A percentile compares a stretch with the other conserved stretches of the same genome.
These are phyloP conservation scores for Drosophila seguyi DNA, from an alignment of 1,140 invertebrate species.

Conservation along the genomic window DNA sequence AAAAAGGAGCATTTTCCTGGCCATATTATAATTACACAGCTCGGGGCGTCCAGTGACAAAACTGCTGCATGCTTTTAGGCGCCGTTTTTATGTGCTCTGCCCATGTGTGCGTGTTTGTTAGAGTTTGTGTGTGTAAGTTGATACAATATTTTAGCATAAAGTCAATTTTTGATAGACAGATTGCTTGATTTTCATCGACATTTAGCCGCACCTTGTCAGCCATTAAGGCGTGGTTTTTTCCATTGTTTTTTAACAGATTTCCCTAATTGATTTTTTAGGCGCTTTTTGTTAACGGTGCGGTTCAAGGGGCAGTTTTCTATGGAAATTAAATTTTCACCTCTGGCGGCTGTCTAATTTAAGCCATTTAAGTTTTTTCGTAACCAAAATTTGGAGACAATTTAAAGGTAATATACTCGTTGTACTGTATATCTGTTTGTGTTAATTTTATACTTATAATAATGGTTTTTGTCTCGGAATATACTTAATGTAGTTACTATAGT, in stretches of 20 bases:
- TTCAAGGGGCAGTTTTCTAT: not conserved
- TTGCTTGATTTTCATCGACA: conserved; percentile 49
- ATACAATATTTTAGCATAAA: conserved; percentile 41
- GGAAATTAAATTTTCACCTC: conserved; percentile 7
- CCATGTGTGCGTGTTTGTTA: not conserved
- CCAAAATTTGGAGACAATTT: not conserved
- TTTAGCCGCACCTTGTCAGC: conserved; percentile 42
- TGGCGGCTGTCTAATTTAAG: conserved; percentile 13
- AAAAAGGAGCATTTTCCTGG: conserved; percentile 45
- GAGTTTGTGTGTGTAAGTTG: conserved; percentile 8
- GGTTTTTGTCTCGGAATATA: no score
- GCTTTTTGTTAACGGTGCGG: not conserved
- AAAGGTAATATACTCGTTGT: not conserved
- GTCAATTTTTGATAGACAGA: conserved; percentile 47
- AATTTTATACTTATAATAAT: conserved; percentile 1
- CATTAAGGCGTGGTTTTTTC: conserved; percentile 19
- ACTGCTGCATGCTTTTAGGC: conserved; percentile 62
- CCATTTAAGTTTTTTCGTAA: conserved; percentile 13
- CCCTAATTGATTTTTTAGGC: conserved; percentile 41
- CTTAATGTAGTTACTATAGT: no score
- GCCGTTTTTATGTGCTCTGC: conserved; percentile 12
- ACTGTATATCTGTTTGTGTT: not conserved
- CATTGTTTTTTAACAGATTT: not conserved
- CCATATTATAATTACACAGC: conserved; percentile 76
- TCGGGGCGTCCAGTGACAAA: conserved; percentile 27